These are phyloP conservation scores for Eupithecia tripunctaria DNA, from an alignment of 2,888 invertebrate genomes.

Conservation along the genomic window DNA sequence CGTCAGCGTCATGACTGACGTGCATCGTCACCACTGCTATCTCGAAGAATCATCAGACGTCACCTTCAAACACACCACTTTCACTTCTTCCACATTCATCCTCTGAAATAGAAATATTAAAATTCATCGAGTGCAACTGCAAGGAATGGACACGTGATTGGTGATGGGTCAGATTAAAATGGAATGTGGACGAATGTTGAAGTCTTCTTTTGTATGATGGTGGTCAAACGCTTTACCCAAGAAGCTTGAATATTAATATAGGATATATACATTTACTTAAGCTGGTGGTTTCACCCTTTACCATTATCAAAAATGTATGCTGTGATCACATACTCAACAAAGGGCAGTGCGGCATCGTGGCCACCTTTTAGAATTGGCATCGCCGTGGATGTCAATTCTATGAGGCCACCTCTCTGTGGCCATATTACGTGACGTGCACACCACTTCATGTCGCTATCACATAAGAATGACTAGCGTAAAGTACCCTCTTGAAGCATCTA, in stretches of 20 bases:
- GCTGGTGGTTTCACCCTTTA: no score
- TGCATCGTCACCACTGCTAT: constrained; percentile 6
- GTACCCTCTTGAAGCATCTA: constrained; percentile 73
- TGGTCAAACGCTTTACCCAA: no score
- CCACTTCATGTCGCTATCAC: background rate
- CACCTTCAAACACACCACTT: constrained; percentile 27
- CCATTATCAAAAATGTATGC: no score
- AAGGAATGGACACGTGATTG: background rate
- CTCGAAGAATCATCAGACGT: constrained; percentile 13
- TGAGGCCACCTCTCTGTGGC: background rate
- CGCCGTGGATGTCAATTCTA: no score
- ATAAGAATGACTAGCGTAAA: background rate
- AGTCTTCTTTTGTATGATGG: no score
- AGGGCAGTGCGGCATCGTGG: background rate
- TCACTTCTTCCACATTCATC: constrained; percentile 28
- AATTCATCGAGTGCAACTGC: background rate
- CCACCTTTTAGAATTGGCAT: no score
- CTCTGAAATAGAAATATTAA: constrained; percentile 23
- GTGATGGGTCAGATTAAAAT: background rate
- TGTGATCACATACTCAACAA: no score
- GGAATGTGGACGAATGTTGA: background rate
- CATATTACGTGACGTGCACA: no score
- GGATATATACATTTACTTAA: no score
- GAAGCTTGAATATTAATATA: no score
- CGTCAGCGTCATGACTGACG: background rate